Evolutionary conservation across 2,797 vertebrate species (phyloP), one percentile per base, ranked within the genome.

Genomic region (Australoheros facetus): DNA sequence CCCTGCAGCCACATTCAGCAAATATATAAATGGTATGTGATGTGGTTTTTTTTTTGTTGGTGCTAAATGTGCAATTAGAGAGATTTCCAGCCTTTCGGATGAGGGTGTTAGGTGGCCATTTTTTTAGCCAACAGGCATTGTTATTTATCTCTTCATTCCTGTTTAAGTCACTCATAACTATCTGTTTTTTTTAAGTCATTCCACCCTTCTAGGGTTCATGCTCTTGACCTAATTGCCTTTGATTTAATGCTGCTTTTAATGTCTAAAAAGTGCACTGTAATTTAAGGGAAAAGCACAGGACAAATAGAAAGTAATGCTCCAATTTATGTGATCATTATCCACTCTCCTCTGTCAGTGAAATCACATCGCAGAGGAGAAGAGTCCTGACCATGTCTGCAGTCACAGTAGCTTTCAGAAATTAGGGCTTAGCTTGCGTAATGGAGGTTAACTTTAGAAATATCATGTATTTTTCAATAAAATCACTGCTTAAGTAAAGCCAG

Each of bases 381-480:
- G 58, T 77, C 79, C 71, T 39, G 51, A 17, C 26, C 8, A 4
- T 1, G 58, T 76, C 64, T 78, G 59, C 28, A 11, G 12, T 69
- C 59, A 54, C 59, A 21, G 75, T 14, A 37, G 75, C 54, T 71
- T 66, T 55, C 57, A 83, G 59, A 88, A 82, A 86, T 75, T 11
- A 79, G 60, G 73, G 56, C 57, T 82, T n/a, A 64, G 71, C 77
- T 83, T 53, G 51, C 9, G 5, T 77, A 66, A 76, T 71, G 85
- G 74, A 83, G 73, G 85, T 87, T 84, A 83, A 81, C 82, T 84
- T 84, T 64, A 72, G 73, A 73, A 71, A 77, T 42, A 82, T 75
- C 39, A 62, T 84, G 79, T 64, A 79, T 85, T 78, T 86, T 82
- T 86, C 45, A 85, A 78, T 77, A 84, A 87, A 86, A 85, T 71